Evolutionary conservation across 2,888 invertebrate genomes (phyloP), one percentile per base, ranked within the genome.

Genomic region (Leptopilina syphax): DNA sequence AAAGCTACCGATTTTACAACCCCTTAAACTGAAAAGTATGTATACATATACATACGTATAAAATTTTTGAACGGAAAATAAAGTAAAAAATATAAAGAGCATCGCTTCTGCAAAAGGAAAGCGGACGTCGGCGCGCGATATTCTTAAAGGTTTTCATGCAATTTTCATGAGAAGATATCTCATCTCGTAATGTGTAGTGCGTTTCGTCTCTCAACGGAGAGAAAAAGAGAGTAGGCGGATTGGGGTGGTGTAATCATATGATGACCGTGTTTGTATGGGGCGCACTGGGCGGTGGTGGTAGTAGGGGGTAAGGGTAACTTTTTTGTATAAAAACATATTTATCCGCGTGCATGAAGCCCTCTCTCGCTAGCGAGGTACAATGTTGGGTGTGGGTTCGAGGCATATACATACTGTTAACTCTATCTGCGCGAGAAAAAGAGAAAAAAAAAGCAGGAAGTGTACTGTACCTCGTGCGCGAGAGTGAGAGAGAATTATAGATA

Each of bases 141-240:
- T 85, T 85, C 86, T 86, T 85, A 84, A 88, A 87, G 86, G 87
- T 86, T 85, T 86, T 87, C 85, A 86, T 85, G 86, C 86, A 85
- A 87, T 86, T 86, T 85, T 84, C 83, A 84, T 82, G 82, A 83
- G 85, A 86, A 86, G 85, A 88, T 89, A 88, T 89, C 85, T 89
- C 88, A 89, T 89, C 86, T 88, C 87, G 86, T 89, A 89, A 89
- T 89, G 88, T 85, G 88, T 85, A 86, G 85, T 83, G 85, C 84
- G 82, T 84, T 85, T 85, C 82, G 83, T 83, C 84, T 82, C 82
- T 83, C 82, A 67, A 47, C 76, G 79, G 79, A 83, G 80, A 81
- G 79, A 83, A 79, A 81, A 80, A 65, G 76, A 83, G 82, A 78
- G 63, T 63, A 63, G 83, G 44, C 7, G 84, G 80, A 34, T 77